Conservation (phyloP, 2,888 invertebrate genomes). For the Aproaerema taeniolella region DNA sequence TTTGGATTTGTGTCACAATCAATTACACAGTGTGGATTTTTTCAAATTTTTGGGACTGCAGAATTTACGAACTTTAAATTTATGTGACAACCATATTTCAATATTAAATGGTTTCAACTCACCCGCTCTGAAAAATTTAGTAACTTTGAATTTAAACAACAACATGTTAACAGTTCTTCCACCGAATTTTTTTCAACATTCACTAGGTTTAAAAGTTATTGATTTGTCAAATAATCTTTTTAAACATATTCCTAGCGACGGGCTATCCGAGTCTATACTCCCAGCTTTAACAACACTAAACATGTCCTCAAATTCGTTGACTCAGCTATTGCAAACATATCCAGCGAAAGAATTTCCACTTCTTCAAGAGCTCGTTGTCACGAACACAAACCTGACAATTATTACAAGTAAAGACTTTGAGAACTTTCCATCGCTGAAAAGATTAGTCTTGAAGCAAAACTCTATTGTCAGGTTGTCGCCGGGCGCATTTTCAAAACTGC, state of each 20-base stretch:
- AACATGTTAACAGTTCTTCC: constrained; percentile 87
- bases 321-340: constrained; percentile 84
- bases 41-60: constrained; percentile 86
- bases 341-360: constrained; percentile 84
- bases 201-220: constrained; percentile 82
- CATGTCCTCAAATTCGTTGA: constrained; percentile 88
- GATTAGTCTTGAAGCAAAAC: constrained; percentile 84
- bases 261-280: constrained; percentile 84
- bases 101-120: constrained; percentile 86
- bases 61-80: constrained; percentile 84
- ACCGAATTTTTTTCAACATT: constrained; percentile 88
- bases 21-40: constrained; percentile 83
- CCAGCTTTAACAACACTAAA: constrained; percentile 86
- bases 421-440: constrained; percentile 86
- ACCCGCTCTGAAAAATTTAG: constrained; percentile 84
- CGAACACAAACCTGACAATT: constrained; percentile 87
- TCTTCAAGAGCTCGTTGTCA: constrained; percentile 89
- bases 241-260: constrained; percentile 86
- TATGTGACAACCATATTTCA: constrained; percentile 85
- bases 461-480: constrained; percentile 88
- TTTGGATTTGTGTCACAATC: constrained; percentile 82
- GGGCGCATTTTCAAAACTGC: constrained; percentile 87
- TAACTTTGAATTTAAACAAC: constrained; percentile 85
- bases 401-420: constrained; percentile 92
- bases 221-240: constrained; percentile 89